Conservation (phyloP, 2,797 vertebrate genomes). For the Anguilla pacifica region DNA sequence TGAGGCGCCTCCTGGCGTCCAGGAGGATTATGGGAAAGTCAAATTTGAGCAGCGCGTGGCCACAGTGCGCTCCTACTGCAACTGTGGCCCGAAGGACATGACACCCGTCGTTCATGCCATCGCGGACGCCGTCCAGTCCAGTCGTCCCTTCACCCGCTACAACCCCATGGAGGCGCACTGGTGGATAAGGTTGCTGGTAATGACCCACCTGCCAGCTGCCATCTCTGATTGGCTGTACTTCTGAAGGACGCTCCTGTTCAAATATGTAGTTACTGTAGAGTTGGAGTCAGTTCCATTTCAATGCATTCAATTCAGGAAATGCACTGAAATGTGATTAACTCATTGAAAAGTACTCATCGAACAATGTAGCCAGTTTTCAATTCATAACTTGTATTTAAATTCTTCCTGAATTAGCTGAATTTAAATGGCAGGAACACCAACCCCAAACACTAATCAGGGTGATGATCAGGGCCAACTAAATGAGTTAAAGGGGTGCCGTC, state of each 20-base stretch:
- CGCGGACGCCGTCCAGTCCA: constrained; percentile 73
- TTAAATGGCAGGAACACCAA: not conserved
- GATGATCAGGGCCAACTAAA: not conserved
- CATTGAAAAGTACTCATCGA: not conserved
- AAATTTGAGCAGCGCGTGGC: constrained; percentile 72
- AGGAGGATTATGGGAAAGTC: constrained; percentile 77
- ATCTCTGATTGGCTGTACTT: constrained; percentile 80
- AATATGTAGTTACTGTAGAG: not conserved
- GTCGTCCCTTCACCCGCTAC: constrained; percentile 76
- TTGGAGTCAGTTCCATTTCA: not conserved
- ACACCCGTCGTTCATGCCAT: constrained; percentile 74
- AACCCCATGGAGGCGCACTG: constrained; percentile 78
- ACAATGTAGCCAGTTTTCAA: not conserved
- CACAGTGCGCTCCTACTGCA: constrained; percentile 75
- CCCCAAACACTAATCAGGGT: not conserved
- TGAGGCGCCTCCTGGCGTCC: constrained; percentile 63
- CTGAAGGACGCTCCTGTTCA: constrained; percentile 44
- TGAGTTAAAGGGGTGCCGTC: too few species aligned
- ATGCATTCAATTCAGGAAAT: not conserved
- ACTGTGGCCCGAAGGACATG: constrained; percentile 71
- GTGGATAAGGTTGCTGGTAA: constrained; percentile 81
- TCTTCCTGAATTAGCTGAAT: not conserved
- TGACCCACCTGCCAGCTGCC: constrained; percentile 79
- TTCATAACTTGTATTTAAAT: not conserved
- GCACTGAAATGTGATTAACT: not conserved